Base-by-base conservation (phyloP, 2,797 vertebrate species). In the Karalla daura region DNA sequence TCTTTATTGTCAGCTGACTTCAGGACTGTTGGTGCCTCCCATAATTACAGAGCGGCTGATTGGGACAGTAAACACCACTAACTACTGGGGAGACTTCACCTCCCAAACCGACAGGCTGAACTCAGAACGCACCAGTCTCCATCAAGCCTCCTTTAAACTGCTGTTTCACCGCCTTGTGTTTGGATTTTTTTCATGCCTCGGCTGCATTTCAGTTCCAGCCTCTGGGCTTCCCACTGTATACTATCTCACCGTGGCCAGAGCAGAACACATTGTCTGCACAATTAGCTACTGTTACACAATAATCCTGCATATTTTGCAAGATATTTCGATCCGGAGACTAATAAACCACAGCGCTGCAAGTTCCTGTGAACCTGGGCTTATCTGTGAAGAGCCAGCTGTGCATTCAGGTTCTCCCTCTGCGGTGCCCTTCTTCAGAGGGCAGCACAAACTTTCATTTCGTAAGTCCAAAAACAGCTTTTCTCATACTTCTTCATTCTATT, bases 351-450 rank as follows among this genome's bases (percentile, higher is more conserved):
- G 39, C 12, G 5, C 37, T 59, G 39, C 15, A 59, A 62, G 27
- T 43, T 62, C 2, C 61, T 61, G 55, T 71, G 71, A 55, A 76
- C 45, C 43, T 60, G 63, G 37, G 25, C 62, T 82, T 85, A 84
- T 87, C 79, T 76, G 3, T 18, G 35, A 59, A 36, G 30, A 51
- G 21, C 50, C 79, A 78, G 83, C 62, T 67, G 83, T 69, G 69
- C 49, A 53, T 2, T 15, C 18, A 5, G 40, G 10, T 37, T 41
- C 44, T 41, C 18, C 35, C 30, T 58, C 37, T 35, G 33, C 23
- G 0, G 10, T 1, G 15, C 5, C 14, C 30, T 8, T 20, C 28
- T 76, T 54, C 5, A 58, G 12, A 52, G 24, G 30, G 14, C 20
- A 63, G 2, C 5, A 23, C 17, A n/a, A 41, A 45, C 15, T 23